These are phyloP conservation scores for Megalops atlanticus DNA, from an alignment of 2,113 vertebrate genomes.

Conservation along the genomic window DNA sequence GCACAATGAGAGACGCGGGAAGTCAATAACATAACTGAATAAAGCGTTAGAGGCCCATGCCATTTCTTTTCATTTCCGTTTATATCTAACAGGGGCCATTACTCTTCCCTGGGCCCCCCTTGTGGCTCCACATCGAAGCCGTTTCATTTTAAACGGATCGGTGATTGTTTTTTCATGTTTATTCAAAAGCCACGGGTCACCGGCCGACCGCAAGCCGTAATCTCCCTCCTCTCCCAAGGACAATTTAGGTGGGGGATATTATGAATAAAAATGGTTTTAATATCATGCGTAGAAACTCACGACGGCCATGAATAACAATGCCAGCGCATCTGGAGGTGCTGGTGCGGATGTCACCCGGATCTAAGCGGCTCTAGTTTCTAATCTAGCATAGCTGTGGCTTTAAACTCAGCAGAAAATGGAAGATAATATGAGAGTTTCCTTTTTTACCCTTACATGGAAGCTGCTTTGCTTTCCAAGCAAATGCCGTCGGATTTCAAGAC, in stretches of 20 bases:
- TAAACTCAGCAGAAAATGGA: not conserved
- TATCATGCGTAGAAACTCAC: constrained; percentile 65
- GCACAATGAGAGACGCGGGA: constrained; percentile 8
- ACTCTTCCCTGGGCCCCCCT: constrained; percentile 40
- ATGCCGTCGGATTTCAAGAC: too few relatives aligned
- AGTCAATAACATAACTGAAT: constrained; percentile 36
- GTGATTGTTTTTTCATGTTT: constrained; percentile 77
- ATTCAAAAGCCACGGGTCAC: constrained; percentile 74
- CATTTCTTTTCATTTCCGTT: constrained; percentile 55
- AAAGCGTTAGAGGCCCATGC: constrained; percentile 41
- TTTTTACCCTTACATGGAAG: too few relatives aligned
- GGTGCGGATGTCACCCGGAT: constrained; percentile 59
- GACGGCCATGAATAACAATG: constrained; percentile 76
- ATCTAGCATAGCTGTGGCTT: too few relatives aligned
- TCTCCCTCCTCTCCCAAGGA: constrained; percentile 72
- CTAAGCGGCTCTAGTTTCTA: constrained; percentile 47
- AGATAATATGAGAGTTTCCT: too few relatives aligned
- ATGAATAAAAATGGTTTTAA: constrained; percentile 78
- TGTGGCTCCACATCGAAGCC: constrained; percentile 45
- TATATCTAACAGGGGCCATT: constrained; percentile 60
- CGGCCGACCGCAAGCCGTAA: constrained; percentile 51
- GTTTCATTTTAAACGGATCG: constrained; percentile 63
- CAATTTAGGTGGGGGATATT: constrained; percentile 69
- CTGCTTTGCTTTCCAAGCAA: not conserved
- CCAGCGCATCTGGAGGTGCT: constrained; percentile 62